Evolutionary conservation across 2,113 vertebrate genomes (phyloP), one percentile per base, ranked within the genome.

Genomic region (Procavia capensis): DNA sequence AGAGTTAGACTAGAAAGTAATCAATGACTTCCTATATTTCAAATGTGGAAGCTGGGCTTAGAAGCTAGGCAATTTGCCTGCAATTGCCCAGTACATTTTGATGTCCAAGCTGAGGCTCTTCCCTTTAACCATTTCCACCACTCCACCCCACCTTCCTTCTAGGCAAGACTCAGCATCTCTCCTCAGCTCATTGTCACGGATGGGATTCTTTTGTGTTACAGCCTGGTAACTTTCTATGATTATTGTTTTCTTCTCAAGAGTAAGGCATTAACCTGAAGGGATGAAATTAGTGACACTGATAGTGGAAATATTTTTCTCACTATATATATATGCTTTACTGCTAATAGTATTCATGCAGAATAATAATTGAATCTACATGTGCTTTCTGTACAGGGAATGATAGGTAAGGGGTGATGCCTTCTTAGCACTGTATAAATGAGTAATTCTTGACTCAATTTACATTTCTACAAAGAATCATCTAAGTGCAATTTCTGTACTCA

Each of bases 391-490:
- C 47, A 57, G 22, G 43, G 10, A 17, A 9, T 66, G 24, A 36
- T 34, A 6, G n/a, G 25, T 20, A 70, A 63, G 5, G 27, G 8
- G 2, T 36, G 2, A 22, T 86, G 66, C 24, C 39, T 90, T 85
- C 5, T 13, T 50, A 2, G 34, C 25, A 74, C 27, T 19, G 5
- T 3, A 57, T n/a, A 63, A 86, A 47, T 50, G 11, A 75, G 50
- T 24, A 88, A 70, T 19, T 91, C 72, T 91, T 88, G 17, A 85
- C 5, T 80, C 39, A n/a, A 93, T 96, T 87, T 94, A 90, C 76
- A 93, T 96, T 91, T 94, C 79, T 80, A 91, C 59, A 90, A 91
- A 41, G 16, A 93, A 91, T 90, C 84, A 91, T 16, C 27, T 64
- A 66, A 93, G 27, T 29, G 91, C 41, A 72, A 72, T 70, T 87